A percentile compares a stretch with the other conserved stretches of the same genome.
Conservation (phyloP, 1,140 invertebrate genomes). For the Eubasilissa regina region DNA sequence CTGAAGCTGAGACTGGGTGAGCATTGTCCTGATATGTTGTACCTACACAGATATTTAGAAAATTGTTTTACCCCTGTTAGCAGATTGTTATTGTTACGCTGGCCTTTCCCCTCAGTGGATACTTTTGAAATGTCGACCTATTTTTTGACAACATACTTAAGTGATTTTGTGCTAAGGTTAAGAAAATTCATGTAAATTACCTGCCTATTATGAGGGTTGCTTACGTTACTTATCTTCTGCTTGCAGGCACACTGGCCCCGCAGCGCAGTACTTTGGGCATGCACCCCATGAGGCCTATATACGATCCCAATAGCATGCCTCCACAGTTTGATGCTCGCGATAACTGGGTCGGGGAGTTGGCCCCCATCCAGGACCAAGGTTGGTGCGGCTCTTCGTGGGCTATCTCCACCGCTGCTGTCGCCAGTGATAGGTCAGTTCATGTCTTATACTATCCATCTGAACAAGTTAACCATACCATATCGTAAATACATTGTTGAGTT, state of each 20-base stretch:
- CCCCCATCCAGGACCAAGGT: slow-evolving; percentile 87
- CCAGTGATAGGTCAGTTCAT: slow-evolving; percentile 78
- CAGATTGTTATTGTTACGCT: no score
- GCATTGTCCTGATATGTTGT: slow-evolving; percentile 18
- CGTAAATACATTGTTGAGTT: no score
- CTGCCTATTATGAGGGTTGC: no score
- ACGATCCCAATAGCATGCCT: slow-evolving; percentile 75
- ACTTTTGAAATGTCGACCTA: no score
- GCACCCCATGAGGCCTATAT: slow-evolving; percentile 78
- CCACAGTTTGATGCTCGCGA: slow-evolving; percentile 82
- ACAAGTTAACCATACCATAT: no score
- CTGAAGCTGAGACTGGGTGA: slow-evolving; percentile 80
- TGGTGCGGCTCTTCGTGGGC: slow-evolving; percentile 96
- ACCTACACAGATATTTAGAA: no score
- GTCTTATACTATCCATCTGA: no score
- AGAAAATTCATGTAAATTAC: no score
- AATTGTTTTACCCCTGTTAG: no score
- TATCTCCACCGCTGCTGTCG: slow-evolving; percentile 87
- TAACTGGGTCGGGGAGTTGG: slow-evolving; percentile 83
- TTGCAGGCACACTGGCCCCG: slow-evolving; percentile 74
- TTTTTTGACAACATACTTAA: no score
- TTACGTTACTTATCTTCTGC: background rate
- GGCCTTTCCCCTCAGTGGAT: no score
- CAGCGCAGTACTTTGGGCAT: slow-evolving; percentile 77
- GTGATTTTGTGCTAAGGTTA: no score